A percentile compares a stretch with the other conserved stretches of the same genome.
phyloP scores from a whole-genome alignment of 2,113 vertebrate species.

The Acanthochromis polyacanthus region DNA sequence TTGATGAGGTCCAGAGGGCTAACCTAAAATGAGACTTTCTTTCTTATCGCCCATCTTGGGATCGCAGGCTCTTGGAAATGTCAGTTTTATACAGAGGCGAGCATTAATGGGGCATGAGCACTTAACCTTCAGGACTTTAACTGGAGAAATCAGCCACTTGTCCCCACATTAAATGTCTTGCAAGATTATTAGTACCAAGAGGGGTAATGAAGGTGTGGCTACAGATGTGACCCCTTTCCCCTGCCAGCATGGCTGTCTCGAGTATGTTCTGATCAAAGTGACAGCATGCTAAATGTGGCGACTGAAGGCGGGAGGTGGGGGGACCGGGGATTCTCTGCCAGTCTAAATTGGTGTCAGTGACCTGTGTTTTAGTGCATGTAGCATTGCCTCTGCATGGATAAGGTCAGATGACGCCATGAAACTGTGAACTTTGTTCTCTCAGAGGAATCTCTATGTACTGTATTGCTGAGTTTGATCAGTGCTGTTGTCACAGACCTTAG shows the following conservation, averaged over 20 bases:
- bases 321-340: slow-evolving; percentile 44
- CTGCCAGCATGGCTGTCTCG: slow-evolving; percentile 11
- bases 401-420: slow-evolving; percentile 54
- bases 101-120: slow-evolving; percentile 8
- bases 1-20: slow-evolving; percentile 10
- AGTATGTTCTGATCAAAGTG: slow-evolving; percentile 48
- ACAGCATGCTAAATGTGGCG: slow-evolving; percentile 66
- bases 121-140: neutral
- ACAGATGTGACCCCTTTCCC: slow-evolving; percentile 13
- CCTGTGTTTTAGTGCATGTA: slow-evolving; percentile 66
- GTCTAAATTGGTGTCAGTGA: slow-evolving; percentile 71
- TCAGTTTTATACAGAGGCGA: slow-evolving; percentile 7
- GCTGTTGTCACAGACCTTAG: slow-evolving; percentile 39
- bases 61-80: neutral
- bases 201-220: slow-evolving; percentile 14
- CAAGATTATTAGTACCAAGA: neutral
- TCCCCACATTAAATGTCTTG: neutral
- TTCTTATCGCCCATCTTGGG: slow-evolving; percentile 16
- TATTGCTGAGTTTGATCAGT: slow-evolving; percentile 49
- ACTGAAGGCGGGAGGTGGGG: slow-evolving; percentile 7
- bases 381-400: slow-evolving; percentile 39
- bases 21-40: slow-evolving; percentile 27
- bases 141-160: neutral
- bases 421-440: slow-evolving; percentile 77
- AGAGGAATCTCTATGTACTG: slow-evolving; percentile 58